phyloP scores from a whole-genome alignment of 2,888 invertebrate genomes.

The Branchellion lobata region DNA sequence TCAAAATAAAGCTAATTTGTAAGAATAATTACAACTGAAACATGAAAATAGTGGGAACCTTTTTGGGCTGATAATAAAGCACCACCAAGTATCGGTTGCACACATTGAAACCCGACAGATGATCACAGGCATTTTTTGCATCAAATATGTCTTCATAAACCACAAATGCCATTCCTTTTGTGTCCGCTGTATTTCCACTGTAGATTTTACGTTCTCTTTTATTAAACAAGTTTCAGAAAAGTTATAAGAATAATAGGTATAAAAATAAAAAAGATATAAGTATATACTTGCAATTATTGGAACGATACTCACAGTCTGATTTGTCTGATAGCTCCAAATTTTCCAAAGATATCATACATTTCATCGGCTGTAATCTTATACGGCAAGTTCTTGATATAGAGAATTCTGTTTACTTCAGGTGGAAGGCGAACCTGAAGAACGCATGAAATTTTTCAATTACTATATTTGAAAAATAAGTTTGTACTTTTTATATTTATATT shows the following conservation, averaged over 20 bases:
- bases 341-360: conserved; percentile 99
- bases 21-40: no score
- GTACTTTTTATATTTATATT: no score
- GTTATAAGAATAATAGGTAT: not conserved
- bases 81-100: conserved; percentile 98
- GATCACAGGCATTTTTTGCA: conserved; percentile 99
- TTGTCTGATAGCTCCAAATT: conserved; percentile 97
- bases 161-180: conserved; percentile 96
- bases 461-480: no score
- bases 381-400: conserved; percentile 93
- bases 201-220: no score
- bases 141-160: conserved; percentile 99
- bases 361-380: conserved; percentile 99
- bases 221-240: not conserved
- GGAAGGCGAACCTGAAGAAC: conserved; percentile 81
- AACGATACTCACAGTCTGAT: conserved; percentile 82
- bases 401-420: conserved; percentile 94
- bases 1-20: no score
- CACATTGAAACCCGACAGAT: conserved; percentile 96
- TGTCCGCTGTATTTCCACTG: conserved; percentile 93
- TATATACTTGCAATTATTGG: not conserved
- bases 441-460: not conserved
- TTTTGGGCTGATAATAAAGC: conserved; percentile 82
- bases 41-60: no score
- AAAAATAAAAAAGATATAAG: not conserved